Conservation (phyloP, 2,888 invertebrate genomes). For the Trissoscelio sp. region DNA sequence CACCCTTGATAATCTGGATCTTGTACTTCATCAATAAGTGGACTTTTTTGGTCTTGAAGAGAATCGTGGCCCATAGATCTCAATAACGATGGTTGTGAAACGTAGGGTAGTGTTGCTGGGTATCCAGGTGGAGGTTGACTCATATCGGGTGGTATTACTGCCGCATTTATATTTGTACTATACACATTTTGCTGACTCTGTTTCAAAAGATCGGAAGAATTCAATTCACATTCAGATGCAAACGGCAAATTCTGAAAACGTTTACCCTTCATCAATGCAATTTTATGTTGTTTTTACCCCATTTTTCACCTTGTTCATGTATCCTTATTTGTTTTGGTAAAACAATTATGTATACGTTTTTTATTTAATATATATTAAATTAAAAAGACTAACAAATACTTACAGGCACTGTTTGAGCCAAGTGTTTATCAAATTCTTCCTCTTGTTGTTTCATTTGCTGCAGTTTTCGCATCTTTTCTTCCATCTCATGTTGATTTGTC, state of each 20-base stretch:
- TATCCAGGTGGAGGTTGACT: conserved; percentile 86
- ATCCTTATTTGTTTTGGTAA: neutral
- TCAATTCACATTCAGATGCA: conserved; percentile 87
- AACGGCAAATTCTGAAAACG: conserved; percentile 86
- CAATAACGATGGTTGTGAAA: conserved; percentile 78
- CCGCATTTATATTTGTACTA: conserved; percentile 73
- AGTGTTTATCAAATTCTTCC: conserved; percentile 90
- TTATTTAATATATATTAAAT: no score
- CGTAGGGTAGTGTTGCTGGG: conserved; percentile 82
- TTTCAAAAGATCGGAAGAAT: conserved; percentile 83
- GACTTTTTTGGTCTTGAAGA: conserved; percentile 79
- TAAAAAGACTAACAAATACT: conserved; percentile 73
- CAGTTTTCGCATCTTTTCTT: conserved; percentile 88
- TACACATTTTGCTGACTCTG: conserved; percentile 76
- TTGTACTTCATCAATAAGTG: conserved; percentile 80
- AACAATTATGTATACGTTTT: neutral
- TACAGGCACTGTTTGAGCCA: conserved; percentile 90
- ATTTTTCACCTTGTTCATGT: neutral
- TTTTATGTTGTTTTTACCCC: neutral
- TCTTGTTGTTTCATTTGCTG: conserved; percentile 90
- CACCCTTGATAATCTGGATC: conserved; percentile 77
- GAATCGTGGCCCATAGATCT: conserved; percentile 76
- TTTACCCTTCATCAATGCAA: conserved; percentile 54
- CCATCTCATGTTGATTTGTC: conserved; percentile 86
- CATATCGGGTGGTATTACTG: conserved; percentile 82